Conservation (phyloP, 2,888 invertebrate genomes). For the Mythimna ferrago region DNA sequence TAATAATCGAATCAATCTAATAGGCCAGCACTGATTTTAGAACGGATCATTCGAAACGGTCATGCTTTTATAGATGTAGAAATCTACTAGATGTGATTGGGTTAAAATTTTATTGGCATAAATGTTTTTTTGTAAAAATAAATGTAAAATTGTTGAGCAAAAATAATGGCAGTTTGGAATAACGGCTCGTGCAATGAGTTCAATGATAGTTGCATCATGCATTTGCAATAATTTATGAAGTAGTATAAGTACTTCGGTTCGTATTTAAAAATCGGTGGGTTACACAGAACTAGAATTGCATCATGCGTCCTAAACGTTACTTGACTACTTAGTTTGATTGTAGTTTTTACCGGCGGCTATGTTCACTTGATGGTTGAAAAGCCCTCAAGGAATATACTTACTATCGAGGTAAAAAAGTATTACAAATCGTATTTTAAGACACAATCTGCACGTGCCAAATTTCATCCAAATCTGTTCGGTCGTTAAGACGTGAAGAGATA, state of each 20-base stretch:
- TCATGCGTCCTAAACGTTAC: neutral
- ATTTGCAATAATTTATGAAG: slow-evolving; percentile 18
- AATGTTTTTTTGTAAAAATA: slow-evolving; percentile 6
- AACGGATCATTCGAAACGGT: slow-evolving; percentile 83
- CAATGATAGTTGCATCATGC: slow-evolving; percentile 32
- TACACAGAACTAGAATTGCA: slow-evolving; percentile 13
- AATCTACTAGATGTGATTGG: slow-evolving; percentile 70
- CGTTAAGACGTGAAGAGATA: too few species aligned
- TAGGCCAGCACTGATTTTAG: slow-evolving; percentile 86
- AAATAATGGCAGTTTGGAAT: slow-evolving; percentile 35
- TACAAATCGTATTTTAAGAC: too few species aligned
- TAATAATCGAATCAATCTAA: slow-evolving; percentile 88
- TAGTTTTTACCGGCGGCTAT: too few species aligned
- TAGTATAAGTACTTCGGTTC: neutral
- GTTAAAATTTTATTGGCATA: slow-evolving; percentile 51
- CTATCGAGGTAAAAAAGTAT: too few species aligned
- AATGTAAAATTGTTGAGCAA: slow-evolving; percentile 11
- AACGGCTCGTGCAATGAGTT: slow-evolving; percentile 25
- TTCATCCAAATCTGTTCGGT: too few species aligned
- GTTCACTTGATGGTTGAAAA: too few species aligned
- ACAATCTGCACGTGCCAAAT: too few species aligned
- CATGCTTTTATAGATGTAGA: slow-evolving; percentile 70
- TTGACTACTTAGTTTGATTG: too few species aligned
- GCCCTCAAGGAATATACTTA: too few species aligned
- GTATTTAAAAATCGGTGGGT: slow-evolving; percentile 1